Evolutionary conservation across 1,140 invertebrate genomes (phyloP).

Genomic region (Acyrthosiphon pisum): DNA sequence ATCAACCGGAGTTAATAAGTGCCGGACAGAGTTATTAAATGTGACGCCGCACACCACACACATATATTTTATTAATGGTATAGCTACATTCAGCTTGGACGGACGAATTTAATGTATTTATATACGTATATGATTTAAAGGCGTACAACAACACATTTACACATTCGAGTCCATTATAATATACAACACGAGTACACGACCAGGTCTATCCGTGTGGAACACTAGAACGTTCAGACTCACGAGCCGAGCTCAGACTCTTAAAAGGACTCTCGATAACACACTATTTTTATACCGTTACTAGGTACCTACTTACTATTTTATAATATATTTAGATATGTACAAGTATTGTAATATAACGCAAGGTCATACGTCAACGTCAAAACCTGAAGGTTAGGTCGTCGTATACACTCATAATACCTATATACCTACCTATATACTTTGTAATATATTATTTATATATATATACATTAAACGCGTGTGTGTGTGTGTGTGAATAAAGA

Average conservation of each 20-base stretch:
- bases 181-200: background rate
- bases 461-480: background rate
- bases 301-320: background rate
- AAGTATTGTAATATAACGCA: background rate
- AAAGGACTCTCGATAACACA: conserved; percentile 31
- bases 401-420: background rate
- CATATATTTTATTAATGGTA: background rate
- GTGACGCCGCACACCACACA: background rate
- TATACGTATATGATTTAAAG: background rate
- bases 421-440: no score
- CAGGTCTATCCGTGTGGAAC: background rate
- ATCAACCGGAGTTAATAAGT: background rate
- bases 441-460: no score
- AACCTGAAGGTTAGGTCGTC: background rate
- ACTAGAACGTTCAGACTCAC: background rate
- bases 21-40: background rate
- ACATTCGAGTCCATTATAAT: background rate
- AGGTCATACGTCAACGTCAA: conserved; percentile 29
- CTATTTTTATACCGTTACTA: background rate
- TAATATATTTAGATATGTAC: background rate
- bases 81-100: background rate
- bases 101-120: background rate
- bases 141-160: background rate
- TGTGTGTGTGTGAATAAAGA: background rate
- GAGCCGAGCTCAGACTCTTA: background rate